A percentile compares a stretch with the other conserved stretches of the same genome.
These are phyloP conservation scores for Hemicrepidius hirtus DNA, from an alignment of 2,888 invertebrate genomes.

Conservation along the genomic window DNA sequence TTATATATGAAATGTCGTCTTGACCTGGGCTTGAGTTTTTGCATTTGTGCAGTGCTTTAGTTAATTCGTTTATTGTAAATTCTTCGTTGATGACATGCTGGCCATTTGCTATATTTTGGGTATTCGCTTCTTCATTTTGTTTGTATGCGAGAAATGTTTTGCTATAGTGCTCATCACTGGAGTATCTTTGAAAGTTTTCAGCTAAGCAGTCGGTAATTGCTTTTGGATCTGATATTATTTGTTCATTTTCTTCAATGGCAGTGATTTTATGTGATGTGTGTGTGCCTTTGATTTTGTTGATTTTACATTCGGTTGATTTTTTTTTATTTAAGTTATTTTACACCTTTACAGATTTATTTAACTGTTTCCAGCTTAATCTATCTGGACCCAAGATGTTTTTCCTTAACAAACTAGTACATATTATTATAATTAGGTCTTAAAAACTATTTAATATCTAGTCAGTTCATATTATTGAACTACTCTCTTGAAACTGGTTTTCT, in stretches of 20 bases:
- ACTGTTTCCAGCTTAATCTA: too few species aligned
- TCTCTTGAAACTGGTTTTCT: too few species aligned
- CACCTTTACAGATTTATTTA: too few species aligned
- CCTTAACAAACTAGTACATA: too few species aligned
- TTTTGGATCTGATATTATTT: constrained; percentile 3
- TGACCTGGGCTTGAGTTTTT: background rate
- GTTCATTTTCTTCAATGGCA: background rate
- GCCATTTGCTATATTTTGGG: background rate
- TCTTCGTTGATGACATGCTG: background rate
- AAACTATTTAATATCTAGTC: too few species aligned
- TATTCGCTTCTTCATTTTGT: background rate
- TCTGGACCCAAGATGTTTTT: too few species aligned
- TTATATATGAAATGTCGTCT: background rate
- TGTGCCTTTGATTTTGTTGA: too few species aligned
- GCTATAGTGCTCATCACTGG: background rate
- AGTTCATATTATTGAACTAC: too few species aligned
- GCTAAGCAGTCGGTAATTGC: background rate
- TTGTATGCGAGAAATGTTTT: background rate
- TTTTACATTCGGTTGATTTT: too few species aligned
- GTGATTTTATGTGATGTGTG: too few species aligned
- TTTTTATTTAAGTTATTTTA: too few species aligned
- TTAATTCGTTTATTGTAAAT: background rate
- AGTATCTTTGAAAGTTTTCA: background rate
- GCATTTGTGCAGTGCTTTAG: background rate
- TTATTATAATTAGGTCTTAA: too few species aligned